Conservation (phyloP, 1,140 invertebrate genomes). For the Goniozus legneri region DNA sequence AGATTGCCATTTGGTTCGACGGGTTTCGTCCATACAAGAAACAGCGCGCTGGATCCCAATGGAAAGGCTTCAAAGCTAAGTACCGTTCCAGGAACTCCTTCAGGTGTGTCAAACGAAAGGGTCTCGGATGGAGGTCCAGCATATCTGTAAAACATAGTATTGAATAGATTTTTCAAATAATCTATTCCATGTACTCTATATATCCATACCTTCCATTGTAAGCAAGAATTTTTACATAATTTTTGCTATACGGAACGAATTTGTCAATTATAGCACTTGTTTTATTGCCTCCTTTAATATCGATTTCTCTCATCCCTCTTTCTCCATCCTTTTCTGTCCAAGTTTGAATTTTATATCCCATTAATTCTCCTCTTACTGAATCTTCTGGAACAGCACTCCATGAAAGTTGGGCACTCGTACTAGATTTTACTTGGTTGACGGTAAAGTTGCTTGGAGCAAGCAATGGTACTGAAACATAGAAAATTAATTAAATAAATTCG, state of each 20-base stretch:
- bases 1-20: slow-evolving; percentile 89
- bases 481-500: neutral
- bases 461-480: slow-evolving; percentile 61
- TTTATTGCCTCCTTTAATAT: slow-evolving; percentile 70
- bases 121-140: slow-evolving; percentile 86
- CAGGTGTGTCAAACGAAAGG: slow-evolving; percentile 82
- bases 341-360: slow-evolving; percentile 93
- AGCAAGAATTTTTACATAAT: slow-evolving; percentile 84
- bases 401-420: slow-evolving; percentile 74
- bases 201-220: slow-evolving; percentile 72
- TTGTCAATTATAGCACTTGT: slow-evolving; percentile 75
- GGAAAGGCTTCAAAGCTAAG: slow-evolving; percentile 78
- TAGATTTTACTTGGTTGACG: slow-evolving; percentile 67
- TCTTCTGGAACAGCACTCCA: slow-evolving; percentile 78
- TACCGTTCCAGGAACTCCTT: slow-evolving; percentile 90
- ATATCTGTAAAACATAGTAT: slow-evolving; percentile 52
- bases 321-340: slow-evolving; percentile 84
- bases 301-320: slow-evolving; percentile 72
- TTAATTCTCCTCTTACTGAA: slow-evolving; percentile 85
- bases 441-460: slow-evolving; percentile 84
- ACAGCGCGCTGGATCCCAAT: slow-evolving; percentile 84
- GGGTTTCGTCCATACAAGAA: slow-evolving; percentile 88
- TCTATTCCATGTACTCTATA: neutral
- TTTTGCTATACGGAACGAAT: slow-evolving; percentile 85
- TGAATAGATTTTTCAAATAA: neutral